phyloP scores from a whole-genome alignment of 2,888 invertebrate genomes.

The Phyllotreta striolata region DNA sequence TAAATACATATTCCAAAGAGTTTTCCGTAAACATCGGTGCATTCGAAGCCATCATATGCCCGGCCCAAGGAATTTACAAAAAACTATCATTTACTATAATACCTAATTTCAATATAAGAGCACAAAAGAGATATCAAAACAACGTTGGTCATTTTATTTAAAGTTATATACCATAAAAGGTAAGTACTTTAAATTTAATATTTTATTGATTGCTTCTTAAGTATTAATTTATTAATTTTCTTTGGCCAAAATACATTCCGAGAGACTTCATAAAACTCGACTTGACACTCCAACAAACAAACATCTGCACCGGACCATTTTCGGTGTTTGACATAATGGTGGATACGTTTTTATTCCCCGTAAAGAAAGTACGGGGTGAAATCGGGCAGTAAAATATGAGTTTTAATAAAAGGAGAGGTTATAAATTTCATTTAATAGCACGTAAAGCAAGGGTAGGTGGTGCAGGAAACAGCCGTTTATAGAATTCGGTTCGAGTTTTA shows the following conservation, averaged over 20 bases:
- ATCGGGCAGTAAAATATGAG: slow-evolving; percentile 46
- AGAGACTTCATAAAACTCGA: slow-evolving; percentile 15
- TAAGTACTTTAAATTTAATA: no score
- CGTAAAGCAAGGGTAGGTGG: slow-evolving; percentile 44
- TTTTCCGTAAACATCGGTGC: not conserved
- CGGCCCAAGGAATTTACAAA: no score
- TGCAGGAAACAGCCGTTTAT: slow-evolving; percentile 48
- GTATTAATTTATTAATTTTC: slow-evolving; percentile 4
- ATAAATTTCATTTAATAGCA: slow-evolving; percentile 49
- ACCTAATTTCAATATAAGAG: no score
- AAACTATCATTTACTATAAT: no score
- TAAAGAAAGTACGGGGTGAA: slow-evolving; percentile 44
- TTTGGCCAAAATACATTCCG: not conserved
- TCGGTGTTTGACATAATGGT: slow-evolving; percentile 38
- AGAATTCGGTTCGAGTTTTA: slow-evolving; percentile 41
- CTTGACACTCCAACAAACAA: slow-evolving; percentile 21
- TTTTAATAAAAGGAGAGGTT: slow-evolving; percentile 48
- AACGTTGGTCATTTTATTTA: no score
- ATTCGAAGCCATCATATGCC: no score
- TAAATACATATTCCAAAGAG: slow-evolving; percentile 11
- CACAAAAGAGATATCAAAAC: no score
- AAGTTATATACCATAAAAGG: no score
- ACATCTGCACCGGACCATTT: slow-evolving; percentile 30
- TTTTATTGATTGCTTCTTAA: not conserved
- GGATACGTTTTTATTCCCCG: slow-evolving; percentile 38